phyloP scores from a whole-genome alignment of 2,797 vertebrate species.

The Petrocephalus sullivani region DNA sequence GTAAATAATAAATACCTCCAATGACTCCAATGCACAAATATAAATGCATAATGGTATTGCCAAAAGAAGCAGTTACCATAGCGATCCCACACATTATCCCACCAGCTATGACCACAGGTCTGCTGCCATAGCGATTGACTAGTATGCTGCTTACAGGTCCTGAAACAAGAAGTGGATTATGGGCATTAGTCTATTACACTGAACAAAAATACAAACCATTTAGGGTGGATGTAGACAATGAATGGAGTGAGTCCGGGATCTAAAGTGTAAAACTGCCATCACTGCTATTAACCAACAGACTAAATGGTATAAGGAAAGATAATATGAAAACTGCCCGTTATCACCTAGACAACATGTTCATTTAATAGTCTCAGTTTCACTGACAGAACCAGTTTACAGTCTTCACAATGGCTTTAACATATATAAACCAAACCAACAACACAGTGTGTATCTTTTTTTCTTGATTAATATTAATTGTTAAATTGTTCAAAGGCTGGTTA shows the following conservation, averaged over 20 bases:
- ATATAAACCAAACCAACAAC: not conserved
- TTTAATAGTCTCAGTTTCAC: not conserved
- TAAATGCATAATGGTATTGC: conserved; percentile 68
- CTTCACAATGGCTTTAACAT: not conserved
- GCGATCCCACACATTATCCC: conserved; percentile 67
- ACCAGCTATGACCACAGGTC: conserved; percentile 67
- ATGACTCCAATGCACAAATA: conserved; percentile 72
- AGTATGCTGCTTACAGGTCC: conserved; percentile 72
- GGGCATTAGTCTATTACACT: not conserved
- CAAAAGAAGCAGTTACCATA: conserved; percentile 69
- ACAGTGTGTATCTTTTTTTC: not conserved
- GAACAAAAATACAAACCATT: not conserved
- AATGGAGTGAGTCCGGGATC: not conserved
- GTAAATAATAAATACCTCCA: conserved; percentile 59
- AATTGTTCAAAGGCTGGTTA: not conserved
- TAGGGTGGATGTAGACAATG: not conserved
- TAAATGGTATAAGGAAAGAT: not conserved
- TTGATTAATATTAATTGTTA: not conserved
- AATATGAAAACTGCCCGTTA: not conserved
- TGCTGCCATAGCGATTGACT: conserved; percentile 70
- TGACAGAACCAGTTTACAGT: not conserved
- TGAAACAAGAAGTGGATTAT: conserved; percentile 36
- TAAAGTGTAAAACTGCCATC: not conserved
- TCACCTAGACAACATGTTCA: not conserved
- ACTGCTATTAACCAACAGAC: not conserved